Conservation (phyloP, 23 tunicate genomes). For the Ciona savignyi region DNA sequence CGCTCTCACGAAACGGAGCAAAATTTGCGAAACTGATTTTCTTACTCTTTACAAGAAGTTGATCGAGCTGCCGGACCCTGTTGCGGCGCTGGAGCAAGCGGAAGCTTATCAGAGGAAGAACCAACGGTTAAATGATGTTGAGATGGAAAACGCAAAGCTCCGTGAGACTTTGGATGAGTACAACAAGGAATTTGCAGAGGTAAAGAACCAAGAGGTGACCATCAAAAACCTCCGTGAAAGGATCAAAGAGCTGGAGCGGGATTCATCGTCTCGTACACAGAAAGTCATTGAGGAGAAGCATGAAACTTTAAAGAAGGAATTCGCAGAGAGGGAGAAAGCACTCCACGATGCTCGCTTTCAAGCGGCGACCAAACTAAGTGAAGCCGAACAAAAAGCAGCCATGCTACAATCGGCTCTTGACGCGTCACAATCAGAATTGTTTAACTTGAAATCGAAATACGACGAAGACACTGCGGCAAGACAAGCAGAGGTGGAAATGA, state of each 20-base stretch:
- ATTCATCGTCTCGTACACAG: conserved; percentile 41
- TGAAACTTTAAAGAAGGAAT: conserved; percentile 65
- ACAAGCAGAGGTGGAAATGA: conserved; percentile 85
- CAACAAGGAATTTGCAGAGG: conserved; percentile 98
- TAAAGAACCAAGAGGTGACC: conserved; percentile 95
- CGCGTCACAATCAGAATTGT: conserved; percentile 76
- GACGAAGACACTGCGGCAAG: conserved; percentile 91
- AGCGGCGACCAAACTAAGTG: conserved; percentile 81
- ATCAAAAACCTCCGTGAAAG: conserved; percentile 72
- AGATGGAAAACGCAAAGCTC: conserved; percentile 88
- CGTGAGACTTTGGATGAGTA: conserved; percentile 88
- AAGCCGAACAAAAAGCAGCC: conserved; percentile 78
- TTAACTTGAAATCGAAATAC: conserved; percentile 70
- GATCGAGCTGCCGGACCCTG: conserved; percentile 85
- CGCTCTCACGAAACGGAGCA: conserved; percentile 92
- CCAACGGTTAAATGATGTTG: conserved; percentile 83
- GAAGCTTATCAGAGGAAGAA: conserved; percentile 64
- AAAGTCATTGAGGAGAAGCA: conserved; percentile 70
- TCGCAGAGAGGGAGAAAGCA: conserved; percentile 66
- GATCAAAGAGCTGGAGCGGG: conserved; percentile 68
- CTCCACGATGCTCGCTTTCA: conserved; percentile 61
- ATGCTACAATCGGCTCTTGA: conserved; percentile 80
- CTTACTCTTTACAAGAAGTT: conserved; percentile 81
- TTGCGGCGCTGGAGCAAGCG: conserved; percentile 76
- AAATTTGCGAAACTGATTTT: conserved; percentile 83